Evolutionary conservation across 2,888 invertebrate species (phyloP), one percentile per base, ranked within the genome.

Genomic region (Orthosia cruda): DNA sequence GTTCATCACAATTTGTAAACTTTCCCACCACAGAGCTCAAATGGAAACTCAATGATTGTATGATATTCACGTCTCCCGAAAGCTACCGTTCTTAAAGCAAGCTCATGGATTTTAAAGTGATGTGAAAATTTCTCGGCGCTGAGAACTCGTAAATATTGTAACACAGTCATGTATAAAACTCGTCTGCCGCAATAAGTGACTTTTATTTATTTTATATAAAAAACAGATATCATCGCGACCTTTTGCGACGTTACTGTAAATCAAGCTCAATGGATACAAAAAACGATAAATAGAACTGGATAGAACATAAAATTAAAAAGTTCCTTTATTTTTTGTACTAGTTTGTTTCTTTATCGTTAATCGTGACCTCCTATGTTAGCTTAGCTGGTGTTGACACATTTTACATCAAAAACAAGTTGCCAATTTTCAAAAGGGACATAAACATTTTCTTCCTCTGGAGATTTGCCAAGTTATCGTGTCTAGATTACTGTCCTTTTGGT

Each of bases 141-240:
- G 32, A 32, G 32, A 32, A 32, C 32, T 32, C 32, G 32, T 32
- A 32, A 32, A 32, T 32, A 32, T 32, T 32, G 32, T 32, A 32
- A 32, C 32, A 32, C 32, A 32, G 32, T 32, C 2, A 32, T 32
- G 5, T 32, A 32, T 32, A 7, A 32, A 32, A 32, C 32, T 32
- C 32, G 32, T 32, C 3, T 1, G 7, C 32, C 32, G 7, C 32
- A 32, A 32, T 32, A 7, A 32, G 32, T 32, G 32, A 32, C 32
- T 32, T 32, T 26, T 26, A 77, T 77, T 57, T 62, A 65, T 74
- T 49, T 54, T 40, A 67, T 75, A 83, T 74, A 77, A 80, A 84
- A 76, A 67, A 32, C 59, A 65, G 68, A 83, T 73, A 66, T 77
- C 54, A 77, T 69, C 71, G 66, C 40, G n/a, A 63, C n/a, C 26